A percentile compares a stretch with the other conserved stretches of the same genome.
phyloP scores from a whole-genome alignment of 2,113 vertebrate genomes.

The Rhea pennata region DNA sequence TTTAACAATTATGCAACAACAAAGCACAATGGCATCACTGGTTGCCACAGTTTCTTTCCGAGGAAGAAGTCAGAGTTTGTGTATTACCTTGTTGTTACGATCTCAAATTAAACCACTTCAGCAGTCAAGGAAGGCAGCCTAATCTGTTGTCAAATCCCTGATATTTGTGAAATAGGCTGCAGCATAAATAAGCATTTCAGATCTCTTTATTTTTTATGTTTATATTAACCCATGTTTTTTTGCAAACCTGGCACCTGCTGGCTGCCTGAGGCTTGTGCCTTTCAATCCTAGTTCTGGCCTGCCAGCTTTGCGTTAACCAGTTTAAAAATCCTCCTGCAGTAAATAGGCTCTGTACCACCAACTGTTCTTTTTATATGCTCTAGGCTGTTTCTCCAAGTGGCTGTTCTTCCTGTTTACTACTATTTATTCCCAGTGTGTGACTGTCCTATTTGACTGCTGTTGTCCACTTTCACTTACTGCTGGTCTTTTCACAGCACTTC shows the following conservation, averaged over 20 bases:
- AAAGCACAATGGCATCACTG: slow-evolving; percentile 64
- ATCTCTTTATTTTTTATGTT: neutral
- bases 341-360: neutral
- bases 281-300: neutral
- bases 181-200: neutral
- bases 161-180: neutral
- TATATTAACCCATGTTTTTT: neutral
- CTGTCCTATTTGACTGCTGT: neutral
- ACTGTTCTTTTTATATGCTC: neutral
- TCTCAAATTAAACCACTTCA: neutral
- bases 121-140: neutral
- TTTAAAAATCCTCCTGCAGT: neutral
- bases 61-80: slow-evolving; percentile 29
- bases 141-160: neutral
- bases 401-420: neutral
- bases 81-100: slow-evolving; percentile 18
- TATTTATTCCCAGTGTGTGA: neutral
- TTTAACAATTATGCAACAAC: slow-evolving; percentile 71
- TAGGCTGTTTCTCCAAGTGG: neutral
- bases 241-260: neutral
- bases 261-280: neutral
- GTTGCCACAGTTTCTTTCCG: slow-evolving; percentile 11
- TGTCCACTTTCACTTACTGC: neutral
- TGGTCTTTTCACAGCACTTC: neutral
- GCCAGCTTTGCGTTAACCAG: neutral